Evolutionary conservation across 2,113 vertebrate genomes (phyloP), one percentile per base, ranked within the genome.

Genomic region (Anolis carolinensis): DNA sequence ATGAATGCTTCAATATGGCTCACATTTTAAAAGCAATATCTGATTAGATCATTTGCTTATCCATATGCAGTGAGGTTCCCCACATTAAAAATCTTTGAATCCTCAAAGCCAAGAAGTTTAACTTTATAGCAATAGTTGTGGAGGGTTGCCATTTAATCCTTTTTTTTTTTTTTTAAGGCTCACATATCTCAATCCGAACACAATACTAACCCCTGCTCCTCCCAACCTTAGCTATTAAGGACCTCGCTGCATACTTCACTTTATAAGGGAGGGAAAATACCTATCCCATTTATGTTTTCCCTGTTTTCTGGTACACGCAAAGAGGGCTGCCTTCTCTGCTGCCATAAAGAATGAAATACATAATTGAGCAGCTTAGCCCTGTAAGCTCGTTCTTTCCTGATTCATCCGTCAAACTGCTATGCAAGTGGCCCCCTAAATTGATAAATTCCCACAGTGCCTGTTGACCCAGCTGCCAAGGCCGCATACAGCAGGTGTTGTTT

Each of bases 391-490:
- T 91, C 93, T 94, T 93, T 94, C 93, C 96, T 95, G 94, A 96
- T 96, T 96, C 96, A 97, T 97, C 94, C 96, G 95, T 96, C 95
- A 94, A 94, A 94, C 93, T 97, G 96, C 97, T 95, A 95, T 97
- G 96, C 96, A 96, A 95, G 95, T 95, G 95, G 94, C 95, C 97
- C 97, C 97, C 97, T 97, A 95, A 97, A 97, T 97, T 98, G 98
- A 98, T 98, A 97, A 98, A 98, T 98, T 99, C 98, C 98, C 98
- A 98, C 97, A 97, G 98, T 97, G 98, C 97, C 98, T 98, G 98
- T 99, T 99, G 99, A 99, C 98, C 98, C 98, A 99, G 98, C 98
- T 99, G 99, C 98, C 97, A 97, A 98, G 97, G 96, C 97, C 96
- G 96, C 96, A 95, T 97, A 96, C 96, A 97, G 98, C 98, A 98